Conservation (phyloP, 2,113 vertebrate genomes). For the Brachirus orientalis region DNA sequence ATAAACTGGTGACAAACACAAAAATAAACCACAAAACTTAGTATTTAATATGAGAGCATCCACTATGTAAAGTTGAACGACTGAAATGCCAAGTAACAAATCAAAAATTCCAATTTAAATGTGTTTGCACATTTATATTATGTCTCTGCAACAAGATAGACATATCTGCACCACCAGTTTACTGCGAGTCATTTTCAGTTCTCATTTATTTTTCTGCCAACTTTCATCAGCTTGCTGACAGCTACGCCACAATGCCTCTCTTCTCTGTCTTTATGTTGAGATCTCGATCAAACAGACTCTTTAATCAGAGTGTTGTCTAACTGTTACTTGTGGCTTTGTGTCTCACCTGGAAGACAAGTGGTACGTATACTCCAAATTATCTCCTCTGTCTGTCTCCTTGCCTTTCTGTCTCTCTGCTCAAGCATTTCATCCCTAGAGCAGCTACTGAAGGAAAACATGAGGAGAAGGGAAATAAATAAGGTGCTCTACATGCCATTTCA, state of each 20-base stretch:
- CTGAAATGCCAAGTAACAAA: neutral
- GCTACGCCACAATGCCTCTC: neutral
- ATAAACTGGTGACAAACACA: too few relatives aligned
- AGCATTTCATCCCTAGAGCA: neutral
- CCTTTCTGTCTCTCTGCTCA: constrained; percentile 2
- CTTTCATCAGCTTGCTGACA: constrained; percentile 12
- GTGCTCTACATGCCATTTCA: constrained; percentile 12
- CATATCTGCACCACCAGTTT: neutral
- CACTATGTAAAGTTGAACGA: neutral
- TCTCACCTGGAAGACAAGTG: constrained; percentile 27
- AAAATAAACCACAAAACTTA: too few relatives aligned
- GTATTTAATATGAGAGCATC: neutral
- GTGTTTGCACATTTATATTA: neutral
- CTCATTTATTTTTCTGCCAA: neutral
- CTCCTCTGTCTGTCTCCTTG: neutral
- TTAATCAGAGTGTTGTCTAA: constrained; percentile 22
- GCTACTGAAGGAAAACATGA: neutral
- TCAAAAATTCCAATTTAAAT: neutral
- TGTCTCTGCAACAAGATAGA: neutral
- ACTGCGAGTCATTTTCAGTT: constrained; percentile 1
- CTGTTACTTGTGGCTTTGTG: neutral
- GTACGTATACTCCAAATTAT: neutral
- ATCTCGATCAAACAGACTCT: constrained; percentile 39
- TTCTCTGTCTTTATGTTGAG: constrained; percentile 5
- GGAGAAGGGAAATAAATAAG: constrained; percentile 7